Conservation (phyloP, 1,140 invertebrate genomes). For the Ceratina calcarata region DNA sequence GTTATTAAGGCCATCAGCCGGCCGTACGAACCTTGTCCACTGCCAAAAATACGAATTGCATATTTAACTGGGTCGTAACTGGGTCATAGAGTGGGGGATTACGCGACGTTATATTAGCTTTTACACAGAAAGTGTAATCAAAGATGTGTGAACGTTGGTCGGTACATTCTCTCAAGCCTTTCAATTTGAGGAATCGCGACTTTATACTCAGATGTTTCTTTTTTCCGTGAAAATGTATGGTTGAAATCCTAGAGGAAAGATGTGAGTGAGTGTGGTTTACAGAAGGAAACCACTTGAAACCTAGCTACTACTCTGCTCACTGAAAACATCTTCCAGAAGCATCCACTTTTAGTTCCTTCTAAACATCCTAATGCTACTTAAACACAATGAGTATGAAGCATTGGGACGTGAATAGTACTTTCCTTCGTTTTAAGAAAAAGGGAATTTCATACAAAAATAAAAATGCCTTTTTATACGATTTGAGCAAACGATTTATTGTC, state of each 20-base stretch:
- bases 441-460: too few species aligned
- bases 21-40: slow-evolving; percentile 15
- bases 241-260: neutral
- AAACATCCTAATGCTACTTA: slow-evolving; percentile 31
- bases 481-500: too few species aligned
- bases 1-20: too few species aligned
- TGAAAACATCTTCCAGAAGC: slow-evolving; percentile 17
- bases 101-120: neutral
- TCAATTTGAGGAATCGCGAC: too few species aligned
- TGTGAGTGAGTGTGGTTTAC: neutral
- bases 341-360: neutral
- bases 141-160: neutral
- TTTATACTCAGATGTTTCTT: too few species aligned
- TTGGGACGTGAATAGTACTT: neutral
- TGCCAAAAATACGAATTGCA: slow-evolving; percentile 32
- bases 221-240: too few species aligned
- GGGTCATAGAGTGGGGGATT: neutral
- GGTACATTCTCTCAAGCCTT: too few species aligned
- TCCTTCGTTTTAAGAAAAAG: neutral
- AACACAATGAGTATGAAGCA: neutral
- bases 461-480: too few species aligned
- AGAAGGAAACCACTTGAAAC: neutral
- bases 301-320: neutral
- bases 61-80: neutral
- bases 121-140: neutral